A percentile compares a stretch with the other conserved stretches of the same genome.
Evolutionary conservation across 2,113 vertebrate genomes (phyloP).

Genomic region (Thunnus thynnus): DNA sequence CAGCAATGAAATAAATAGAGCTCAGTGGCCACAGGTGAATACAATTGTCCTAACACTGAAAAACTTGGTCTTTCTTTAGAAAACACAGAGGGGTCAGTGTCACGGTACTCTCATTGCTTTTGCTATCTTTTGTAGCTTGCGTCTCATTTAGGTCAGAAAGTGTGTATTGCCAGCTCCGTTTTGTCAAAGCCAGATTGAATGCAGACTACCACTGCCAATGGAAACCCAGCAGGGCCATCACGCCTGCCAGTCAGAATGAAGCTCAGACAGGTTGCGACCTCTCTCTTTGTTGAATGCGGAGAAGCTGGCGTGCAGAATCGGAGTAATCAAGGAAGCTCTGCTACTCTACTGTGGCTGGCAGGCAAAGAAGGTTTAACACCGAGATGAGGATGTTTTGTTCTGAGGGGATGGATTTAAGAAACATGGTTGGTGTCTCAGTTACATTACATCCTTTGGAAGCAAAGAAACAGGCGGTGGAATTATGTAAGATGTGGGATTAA

Average conservation of each 20-base stretch:
- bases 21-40: conserved; percentile 2
- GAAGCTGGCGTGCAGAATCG: conserved; percentile 40
- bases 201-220: conserved; percentile 32
- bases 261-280: conserved; percentile 66
- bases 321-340: conserved; percentile 14
- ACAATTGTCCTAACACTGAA: conserved; percentile 12
- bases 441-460: conserved; percentile 8
- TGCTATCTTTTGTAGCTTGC: background rate
- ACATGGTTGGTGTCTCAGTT: conserved; percentile 12
- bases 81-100: conserved; percentile 19
- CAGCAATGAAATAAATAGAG: conserved; percentile 20
- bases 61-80: background rate
- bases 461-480: background rate
- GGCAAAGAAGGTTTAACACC: conserved; percentile 22
- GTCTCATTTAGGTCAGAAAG: conserved; percentile 22
- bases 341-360: conserved; percentile 11
- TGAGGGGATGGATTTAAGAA: conserved; percentile 17
- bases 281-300: conserved; percentile 65
- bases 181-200: conserved; percentile 58
- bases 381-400: conserved; percentile 21
- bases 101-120: conserved; percentile 18
- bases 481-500: conserved; percentile 10
- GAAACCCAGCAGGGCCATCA: conserved; percentile 51
- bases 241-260: conserved; percentile 53
- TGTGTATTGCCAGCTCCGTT: conserved; percentile 21